Evolutionary conservation across 2,797 vertebrate genomes (phyloP), one percentile per base, ranked within the genome.

Genomic region (Coracias cyanogaster): DNA sequence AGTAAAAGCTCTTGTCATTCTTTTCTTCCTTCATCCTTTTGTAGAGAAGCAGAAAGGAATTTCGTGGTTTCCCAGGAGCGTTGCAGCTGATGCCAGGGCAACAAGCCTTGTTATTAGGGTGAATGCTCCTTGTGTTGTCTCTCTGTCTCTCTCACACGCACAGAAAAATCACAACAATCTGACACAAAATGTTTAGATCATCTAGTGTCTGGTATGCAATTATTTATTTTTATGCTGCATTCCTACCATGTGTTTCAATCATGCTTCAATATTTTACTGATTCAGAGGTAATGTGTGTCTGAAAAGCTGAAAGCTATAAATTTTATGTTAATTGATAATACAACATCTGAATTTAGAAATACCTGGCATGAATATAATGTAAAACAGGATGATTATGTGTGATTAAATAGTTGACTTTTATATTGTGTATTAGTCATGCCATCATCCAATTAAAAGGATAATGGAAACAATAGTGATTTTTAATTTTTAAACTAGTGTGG

Each of bases 361-460:
- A 49, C 46, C 91, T 91, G 86, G 25, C 65, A 52, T n/a, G 73
- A 92, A 88, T 81, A 92, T 95, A 96, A 93, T 90, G 83, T 62
- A 79, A 96, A 93, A 61, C 72, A 81, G 77, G 85, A 69, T 71
- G 72, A 95, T 86, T 95, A 92, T 37, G 80, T 83, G 71, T 87
- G 90, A 96, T 96, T 85, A 90, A 93, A 79, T 83, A 64, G 85
- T 83, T 87, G 69, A 85, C 61, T 93, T 92, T 93, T 78, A 84
- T 81, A 71, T 64, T 82, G 84, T 93, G 29, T 93, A 81, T 96
- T 95, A 85, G 80, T 94, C 79, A 96, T 93, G 81, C 60, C 84
- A 78, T 89, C 79, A 93, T 87, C 89, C 89, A 95, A 87, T 96
- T 96, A 96, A 96, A 86, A 84, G 82, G 54, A 92, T 83, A 89